Percentiles rank a stretch among this genome's conserved stretches.
These are phyloP conservation scores for Teinopalpus imperialis DNA, from an alignment of 2,888 invertebrate genomes.

Conservation along the genomic window DNA sequence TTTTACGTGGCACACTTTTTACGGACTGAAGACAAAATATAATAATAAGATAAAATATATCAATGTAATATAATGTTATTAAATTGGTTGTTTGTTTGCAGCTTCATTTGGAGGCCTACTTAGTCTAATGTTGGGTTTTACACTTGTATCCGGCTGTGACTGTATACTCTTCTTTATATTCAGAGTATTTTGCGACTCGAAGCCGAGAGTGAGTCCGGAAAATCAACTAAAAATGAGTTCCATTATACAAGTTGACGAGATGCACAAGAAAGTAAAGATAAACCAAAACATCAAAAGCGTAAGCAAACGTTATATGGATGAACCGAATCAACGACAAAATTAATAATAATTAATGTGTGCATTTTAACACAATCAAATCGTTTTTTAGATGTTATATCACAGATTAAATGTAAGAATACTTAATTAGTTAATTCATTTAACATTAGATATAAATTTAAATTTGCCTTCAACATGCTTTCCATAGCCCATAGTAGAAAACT, in stretches of 20 bases:
- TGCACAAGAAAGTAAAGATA: not conserved
- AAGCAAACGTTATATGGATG: not conserved
- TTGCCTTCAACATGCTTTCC: too few relatives aligned
- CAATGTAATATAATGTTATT: too few relatives aligned
- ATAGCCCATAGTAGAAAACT: too few relatives aligned
- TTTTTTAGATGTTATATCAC: too few relatives aligned
- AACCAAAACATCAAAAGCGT: not conserved
- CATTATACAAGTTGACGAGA: not conserved
- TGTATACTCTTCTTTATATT: slow-evolving; percentile 83
- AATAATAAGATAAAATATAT: too few relatives aligned
- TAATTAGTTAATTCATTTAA: too few relatives aligned
- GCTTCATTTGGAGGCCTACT: slow-evolving; percentile 87
- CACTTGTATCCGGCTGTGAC: slow-evolving; percentile 85
- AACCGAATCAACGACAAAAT: not conserved
- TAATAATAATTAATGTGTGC: too few relatives aligned
- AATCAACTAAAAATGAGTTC: not conserved
- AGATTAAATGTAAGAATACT: too few relatives aligned
- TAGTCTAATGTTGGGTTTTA: slow-evolving; percentile 87
- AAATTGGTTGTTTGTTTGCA: slow-evolving; percentile 51
- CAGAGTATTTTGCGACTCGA: slow-evolving; percentile 65
- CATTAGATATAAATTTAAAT: too few relatives aligned
- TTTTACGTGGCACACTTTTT: too few relatives aligned
- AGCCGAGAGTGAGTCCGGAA: not conserved
- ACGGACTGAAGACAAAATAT: too few relatives aligned
- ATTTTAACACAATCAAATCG: too few relatives aligned